phyloP scores from a whole-genome alignment of 2,113 vertebrate genomes.

The Halcyon malimbica region DNA sequence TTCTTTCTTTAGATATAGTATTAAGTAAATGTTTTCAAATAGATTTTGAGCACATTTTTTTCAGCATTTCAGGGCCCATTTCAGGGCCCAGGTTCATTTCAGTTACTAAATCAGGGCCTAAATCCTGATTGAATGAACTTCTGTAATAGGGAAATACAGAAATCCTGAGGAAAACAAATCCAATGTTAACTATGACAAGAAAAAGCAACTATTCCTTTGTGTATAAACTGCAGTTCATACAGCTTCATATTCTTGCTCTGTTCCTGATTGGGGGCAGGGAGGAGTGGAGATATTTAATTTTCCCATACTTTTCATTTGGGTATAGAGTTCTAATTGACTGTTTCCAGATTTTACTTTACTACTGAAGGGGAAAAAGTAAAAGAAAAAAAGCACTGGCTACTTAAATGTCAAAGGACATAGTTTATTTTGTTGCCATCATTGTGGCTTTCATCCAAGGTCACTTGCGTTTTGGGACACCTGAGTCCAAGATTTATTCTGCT shows the following conservation, averaged over 20 bases:
- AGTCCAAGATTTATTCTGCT: background rate
- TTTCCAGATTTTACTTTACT: background rate
- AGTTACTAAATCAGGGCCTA: background rate
- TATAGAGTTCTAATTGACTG: background rate
- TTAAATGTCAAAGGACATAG: background rate
- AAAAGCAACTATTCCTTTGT: background rate
- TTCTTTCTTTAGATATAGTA: background rate
- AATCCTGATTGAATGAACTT: background rate
- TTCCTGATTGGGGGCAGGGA: background rate
- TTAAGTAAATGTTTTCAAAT: background rate
- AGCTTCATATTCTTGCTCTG: background rate
- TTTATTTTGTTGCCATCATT: constrained; percentile 25
- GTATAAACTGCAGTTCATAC: background rate
- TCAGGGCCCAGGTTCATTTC: background rate
- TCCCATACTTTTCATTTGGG: background rate
- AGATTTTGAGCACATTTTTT: background rate
- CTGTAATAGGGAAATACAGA: background rate
- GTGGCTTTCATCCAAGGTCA: constrained; percentile 4
- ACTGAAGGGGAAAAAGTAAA: background rate
- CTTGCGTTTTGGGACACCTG: background rate
- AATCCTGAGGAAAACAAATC: background rate
- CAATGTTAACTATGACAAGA: background rate
- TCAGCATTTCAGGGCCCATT: background rate
- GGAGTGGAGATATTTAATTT: background rate
- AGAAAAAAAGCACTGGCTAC: background rate